Evolutionary conservation across 2,113 vertebrate genomes (phyloP).

Genomic region (Blennius ocellaris): DNA sequence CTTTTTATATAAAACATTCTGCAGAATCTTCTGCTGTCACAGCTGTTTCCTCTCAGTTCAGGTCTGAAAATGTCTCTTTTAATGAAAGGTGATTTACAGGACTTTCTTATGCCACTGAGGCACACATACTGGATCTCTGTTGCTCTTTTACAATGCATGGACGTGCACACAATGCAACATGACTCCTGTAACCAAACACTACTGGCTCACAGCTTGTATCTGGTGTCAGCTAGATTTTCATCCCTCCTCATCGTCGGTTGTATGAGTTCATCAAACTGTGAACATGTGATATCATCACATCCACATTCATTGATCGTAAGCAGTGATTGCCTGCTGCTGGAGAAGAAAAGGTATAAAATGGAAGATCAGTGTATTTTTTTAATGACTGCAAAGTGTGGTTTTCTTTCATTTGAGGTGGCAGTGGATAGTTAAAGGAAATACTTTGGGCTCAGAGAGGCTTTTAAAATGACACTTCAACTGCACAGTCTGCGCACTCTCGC

Average conservation of each 20-base stretch:
- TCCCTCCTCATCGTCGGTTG: slow-evolving; percentile 20
- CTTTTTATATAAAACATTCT: no score
- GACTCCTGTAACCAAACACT: slow-evolving; percentile 66
- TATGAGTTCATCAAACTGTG: slow-evolving; percentile 55
- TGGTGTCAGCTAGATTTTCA: slow-evolving; percentile 70
- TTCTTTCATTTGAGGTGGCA: no score
- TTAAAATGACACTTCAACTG: slow-evolving; percentile 24
- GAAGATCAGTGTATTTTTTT: not conserved
- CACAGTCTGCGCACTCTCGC: slow-evolving; percentile 20
- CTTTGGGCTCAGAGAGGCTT: not conserved
- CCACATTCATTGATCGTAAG: slow-evolving; percentile 37
- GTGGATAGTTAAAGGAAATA: no score
- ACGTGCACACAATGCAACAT: slow-evolving; percentile 38
- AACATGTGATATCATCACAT: slow-evolving; percentile 60
- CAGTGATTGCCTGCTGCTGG: slow-evolving; percentile 63
- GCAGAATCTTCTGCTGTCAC: no score
- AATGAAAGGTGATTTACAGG: not conserved
- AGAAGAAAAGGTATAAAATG: no score
- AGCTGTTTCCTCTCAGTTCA: no score
- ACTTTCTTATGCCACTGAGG: not conserved
- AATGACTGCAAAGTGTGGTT: no score
- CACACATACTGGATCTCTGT: not conserved
- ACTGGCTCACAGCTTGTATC: slow-evolving; percentile 48
- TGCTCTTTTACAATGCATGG: slow-evolving; percentile 23
- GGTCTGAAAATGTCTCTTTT: no score